Conservation (phyloP, 1,140 invertebrate species). For the Leptoteleia sp. region DNA sequence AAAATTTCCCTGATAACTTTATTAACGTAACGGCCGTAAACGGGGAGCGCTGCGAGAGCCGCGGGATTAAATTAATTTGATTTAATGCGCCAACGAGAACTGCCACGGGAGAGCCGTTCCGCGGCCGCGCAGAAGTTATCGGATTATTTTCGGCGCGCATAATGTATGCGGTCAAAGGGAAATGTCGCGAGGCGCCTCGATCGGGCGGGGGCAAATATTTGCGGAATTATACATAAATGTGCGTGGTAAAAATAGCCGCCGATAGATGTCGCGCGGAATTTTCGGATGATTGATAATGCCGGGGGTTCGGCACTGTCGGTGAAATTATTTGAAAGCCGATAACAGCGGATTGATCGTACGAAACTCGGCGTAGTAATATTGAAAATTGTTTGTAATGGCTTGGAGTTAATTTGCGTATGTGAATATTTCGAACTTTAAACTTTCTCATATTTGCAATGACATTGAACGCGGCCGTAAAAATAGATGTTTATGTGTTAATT, state of each 20-base stretch:
- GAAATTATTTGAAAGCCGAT: no score
- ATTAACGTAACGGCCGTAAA: neutral
- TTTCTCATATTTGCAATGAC: no score
- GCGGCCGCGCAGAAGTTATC: neutral
- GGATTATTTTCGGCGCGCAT: slow-evolving; percentile 20
- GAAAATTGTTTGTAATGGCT: no score
- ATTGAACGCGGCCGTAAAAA: no score
- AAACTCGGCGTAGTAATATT: no score
- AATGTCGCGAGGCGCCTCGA: slow-evolving; percentile 1
- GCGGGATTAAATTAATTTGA: neutral
- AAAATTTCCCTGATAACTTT: neutral
- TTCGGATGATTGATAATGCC: no score
- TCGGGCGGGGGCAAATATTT: slow-evolving; percentile 8
- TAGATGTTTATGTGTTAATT: no score
- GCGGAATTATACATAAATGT: slow-evolving; percentile 5
- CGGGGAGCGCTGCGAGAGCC: no score
- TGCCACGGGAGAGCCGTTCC: slow-evolving; percentile 4
- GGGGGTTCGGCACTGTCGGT: no score
- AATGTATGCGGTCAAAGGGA: slow-evolving; percentile 15
- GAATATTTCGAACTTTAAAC: no score
- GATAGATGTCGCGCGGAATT: neutral
- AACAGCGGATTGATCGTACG: no score
- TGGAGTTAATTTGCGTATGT: no score
- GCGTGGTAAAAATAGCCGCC: neutral
- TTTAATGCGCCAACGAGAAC: neutral